These are phyloP conservation scores for Drosophila neotestacea DNA, from an alignment of 2,888 invertebrate species.

Conservation along the genomic window DNA sequence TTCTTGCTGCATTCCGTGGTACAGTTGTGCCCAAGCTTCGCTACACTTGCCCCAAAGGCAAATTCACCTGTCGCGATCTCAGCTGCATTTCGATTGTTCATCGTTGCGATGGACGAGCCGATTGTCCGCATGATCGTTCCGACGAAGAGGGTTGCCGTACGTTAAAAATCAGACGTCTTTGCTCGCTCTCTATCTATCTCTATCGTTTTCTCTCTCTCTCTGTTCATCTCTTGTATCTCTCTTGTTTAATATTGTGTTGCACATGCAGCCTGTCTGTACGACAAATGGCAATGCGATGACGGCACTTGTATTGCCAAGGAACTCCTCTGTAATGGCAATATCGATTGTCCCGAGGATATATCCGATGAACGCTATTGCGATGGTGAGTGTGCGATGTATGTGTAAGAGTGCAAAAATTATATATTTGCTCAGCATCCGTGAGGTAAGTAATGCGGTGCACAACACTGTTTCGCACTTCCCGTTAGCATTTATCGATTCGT, in stretches of 20 bases:
- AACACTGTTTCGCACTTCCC: constrained; percentile 38
- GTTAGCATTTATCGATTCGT: constrained; percentile 5
- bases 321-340: constrained; percentile 88
- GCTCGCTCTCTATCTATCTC: constrained; percentile 4
- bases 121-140: constrained; percentile 89
- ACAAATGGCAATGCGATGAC: constrained; percentile 91
- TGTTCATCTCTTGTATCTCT: neutral
- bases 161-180: constrained; percentile 74
- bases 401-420: neutral
- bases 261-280: constrained; percentile 88
- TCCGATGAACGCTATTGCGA: constrained; percentile 91
- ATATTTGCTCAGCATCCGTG: neutral
- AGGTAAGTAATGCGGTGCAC: constrained; percentile 42
- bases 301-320: constrained; percentile 88
- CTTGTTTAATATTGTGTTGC: constrained; percentile 14
- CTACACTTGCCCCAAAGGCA: constrained; percentile 86
- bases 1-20: constrained; percentile 12
- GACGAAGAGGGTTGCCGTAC: constrained; percentile 89
- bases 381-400: constrained; percentile 73
- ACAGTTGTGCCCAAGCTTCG: constrained; percentile 82
- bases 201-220: neutral
- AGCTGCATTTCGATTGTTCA: constrained; percentile 89
- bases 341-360: constrained; percentile 90
- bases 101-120: constrained; percentile 90
- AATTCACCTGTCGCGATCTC: constrained; percentile 91